Evolutionary conservation across 2,888 invertebrate species (phyloP), one percentile per base, ranked within the genome.

Genomic region (Pycnomerus fuliginosus): DNA sequence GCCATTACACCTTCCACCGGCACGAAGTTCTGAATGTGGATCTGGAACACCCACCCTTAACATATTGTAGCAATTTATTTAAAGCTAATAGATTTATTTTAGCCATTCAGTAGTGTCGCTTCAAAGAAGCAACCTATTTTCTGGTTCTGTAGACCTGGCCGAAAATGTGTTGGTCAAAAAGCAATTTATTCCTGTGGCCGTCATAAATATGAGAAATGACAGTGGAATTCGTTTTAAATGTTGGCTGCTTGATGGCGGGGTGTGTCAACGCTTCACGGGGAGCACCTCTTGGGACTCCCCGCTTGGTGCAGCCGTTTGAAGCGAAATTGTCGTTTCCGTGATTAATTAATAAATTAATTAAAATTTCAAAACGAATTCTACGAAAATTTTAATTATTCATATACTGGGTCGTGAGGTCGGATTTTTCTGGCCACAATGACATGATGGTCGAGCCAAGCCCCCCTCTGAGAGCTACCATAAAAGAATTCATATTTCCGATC

Each of bases 401-500:
- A 16, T 33, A 33, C 5, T 33, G 35, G 16, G 37, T 38, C 33
- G 32, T 33, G 36, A 16, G 22, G 16, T 16, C 17, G 37, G 31
- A 31, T 17, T 31, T 39, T 39, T 38, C 38, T 16, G 43, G 29
- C 45, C 37, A 54, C 55, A 56, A 56, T 56, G 56, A 56, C 56
- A 56, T 47, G 52, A 37, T 47, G 48, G 43, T 53, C 50, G 25
- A 40, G 42, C 42, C 30, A 27, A 38, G 46, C 60, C 61, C 62
- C 58, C 54, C 52, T 51, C 57, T 36, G 53, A 48, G 48, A 36
- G 56, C 59, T 61, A 64, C 61, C 62, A 56, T 61, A 58, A 60
- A 66, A 56, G 70, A 68, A 68, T 70, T 69, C 67, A 65, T 67
- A 69, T 69, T 68, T 69, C 64, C 68, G 69, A 70, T 70, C 67